Evolutionary conservation across 2,888 invertebrate genomes (phyloP), one percentile per base, ranked within the genome.

Genomic region (Biston stratarius): DNA sequence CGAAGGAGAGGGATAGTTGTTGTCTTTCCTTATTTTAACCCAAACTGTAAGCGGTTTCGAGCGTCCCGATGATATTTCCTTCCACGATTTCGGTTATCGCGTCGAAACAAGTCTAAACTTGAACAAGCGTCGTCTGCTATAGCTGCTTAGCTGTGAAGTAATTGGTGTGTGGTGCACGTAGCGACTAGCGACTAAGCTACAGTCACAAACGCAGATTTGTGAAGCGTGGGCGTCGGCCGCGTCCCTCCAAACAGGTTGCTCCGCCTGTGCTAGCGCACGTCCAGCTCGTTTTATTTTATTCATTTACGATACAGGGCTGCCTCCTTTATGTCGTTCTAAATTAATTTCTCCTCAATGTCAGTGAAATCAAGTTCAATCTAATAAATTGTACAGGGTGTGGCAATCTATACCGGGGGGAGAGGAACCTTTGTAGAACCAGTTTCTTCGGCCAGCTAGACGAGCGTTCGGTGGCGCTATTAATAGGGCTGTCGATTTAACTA

Each of bases 171-270:
- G 70, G 72, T 64, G 76, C 79, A 77, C 78, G 73, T 78, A 78
- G 73, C 80, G 77, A 76, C 76, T 78, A 78, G 73, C 80, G 77
- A 76, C 76, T 71, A 75, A 77, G 73, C 79, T 77, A 72, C 70
- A 72, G 72, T 70, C 71, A 86, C 85, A 83, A 83, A 85, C 88
- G 90, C 88, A 87, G 93, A 90, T 92, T 93, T 92, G 91, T 90
- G 84, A 86, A 87, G 86, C 89, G 92, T 91, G 83, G 92, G 91
- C 88, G 89, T 83, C 73, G 76, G 78, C 80, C 76, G 82, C 85
- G 85, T 82, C 82, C 82, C 84, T 83, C 87, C 76, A 90, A 94
- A 94, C 93, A 90, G 92, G 93, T 94, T 93, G 88, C 81, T 82
- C 81, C 83, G 85, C 81, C 76, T 82, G 86, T 83, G 84, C 88